phyloP scores from a whole-genome alignment of 2,113 vertebrate species.

The Podarcis cretensis region DNA sequence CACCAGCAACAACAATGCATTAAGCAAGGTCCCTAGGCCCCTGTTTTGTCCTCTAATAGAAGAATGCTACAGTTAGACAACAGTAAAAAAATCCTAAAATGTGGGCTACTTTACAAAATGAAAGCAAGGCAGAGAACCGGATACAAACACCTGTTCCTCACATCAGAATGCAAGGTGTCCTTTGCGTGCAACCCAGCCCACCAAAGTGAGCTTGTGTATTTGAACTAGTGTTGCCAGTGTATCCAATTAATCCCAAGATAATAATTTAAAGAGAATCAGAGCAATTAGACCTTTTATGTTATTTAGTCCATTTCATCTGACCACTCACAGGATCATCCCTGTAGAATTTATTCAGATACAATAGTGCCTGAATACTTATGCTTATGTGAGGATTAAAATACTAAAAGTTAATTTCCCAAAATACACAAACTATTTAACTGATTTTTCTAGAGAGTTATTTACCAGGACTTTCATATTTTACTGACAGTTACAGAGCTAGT shows the following conservation, averaged over 20 bases:
- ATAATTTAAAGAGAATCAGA: slow-evolving; percentile 15
- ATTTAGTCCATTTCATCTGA: neutral
- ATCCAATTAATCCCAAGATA: slow-evolving; percentile 11
- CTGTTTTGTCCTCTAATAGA: neutral
- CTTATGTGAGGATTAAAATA: neutral
- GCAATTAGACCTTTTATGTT: slow-evolving; percentile 2
- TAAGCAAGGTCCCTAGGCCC: slow-evolving; percentile 14
- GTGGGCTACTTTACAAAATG: neutral
- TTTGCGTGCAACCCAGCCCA: neutral
- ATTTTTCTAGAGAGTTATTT: neutral
- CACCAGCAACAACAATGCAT: neutral
- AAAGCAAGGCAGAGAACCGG: neutral
- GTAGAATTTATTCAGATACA: neutral
- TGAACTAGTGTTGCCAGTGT: neutral
- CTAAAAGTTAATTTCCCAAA: neutral
- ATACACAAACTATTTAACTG: neutral
- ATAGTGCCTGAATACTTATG: neutral
- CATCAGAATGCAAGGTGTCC: neutral
- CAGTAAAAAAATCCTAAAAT: neutral
- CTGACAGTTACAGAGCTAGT: neutral
- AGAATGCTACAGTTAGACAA: neutral
- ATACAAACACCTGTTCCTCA: neutral
- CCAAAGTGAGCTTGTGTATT: neutral
- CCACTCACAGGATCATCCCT: neutral
- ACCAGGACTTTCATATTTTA: neutral